phyloP scores from a whole-genome alignment of 1,140 invertebrate species.

The Steinernema feltiae region DNA sequence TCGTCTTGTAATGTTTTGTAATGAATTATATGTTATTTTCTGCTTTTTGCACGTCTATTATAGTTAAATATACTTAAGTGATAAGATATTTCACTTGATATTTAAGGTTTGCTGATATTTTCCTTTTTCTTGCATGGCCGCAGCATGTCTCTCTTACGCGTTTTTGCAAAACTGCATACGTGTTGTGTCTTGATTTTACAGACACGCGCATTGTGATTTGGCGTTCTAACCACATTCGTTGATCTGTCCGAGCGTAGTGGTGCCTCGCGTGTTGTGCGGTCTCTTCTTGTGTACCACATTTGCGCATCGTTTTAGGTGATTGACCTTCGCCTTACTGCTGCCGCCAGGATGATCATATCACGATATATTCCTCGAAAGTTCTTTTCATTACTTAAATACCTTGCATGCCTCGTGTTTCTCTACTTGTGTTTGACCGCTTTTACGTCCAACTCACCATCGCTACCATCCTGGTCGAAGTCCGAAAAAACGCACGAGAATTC shows the following conservation, averaged over 20 bases:
- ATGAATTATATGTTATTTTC: too few species aligned
- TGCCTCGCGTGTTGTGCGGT: neutral
- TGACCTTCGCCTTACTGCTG: neutral
- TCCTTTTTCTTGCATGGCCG: too few species aligned
- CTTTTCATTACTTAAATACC: neutral
- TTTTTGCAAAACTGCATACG: too few species aligned
- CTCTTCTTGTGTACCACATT: neutral
- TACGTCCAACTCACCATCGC: neutral
- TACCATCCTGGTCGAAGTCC: neutral
- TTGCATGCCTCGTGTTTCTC: neutral
- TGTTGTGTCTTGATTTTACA: too few species aligned
- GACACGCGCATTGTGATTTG: too few species aligned
- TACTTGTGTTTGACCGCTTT: neutral
- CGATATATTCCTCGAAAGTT: neutral
- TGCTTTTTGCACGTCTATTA: too few species aligned
- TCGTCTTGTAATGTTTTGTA: neutral
- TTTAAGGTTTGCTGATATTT: too few species aligned
- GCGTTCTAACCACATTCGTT: too few species aligned
- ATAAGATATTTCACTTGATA: too few species aligned
- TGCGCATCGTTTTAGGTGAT: slow-evolving; percentile 1
- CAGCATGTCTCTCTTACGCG: too few species aligned
- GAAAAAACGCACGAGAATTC: neutral
- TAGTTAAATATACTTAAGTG: too few species aligned
- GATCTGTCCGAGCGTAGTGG: too few species aligned
- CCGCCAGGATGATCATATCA: neutral